Evolutionary conservation across 1,140 invertebrate genomes (phyloP).

Genomic region (Atta texana): DNA sequence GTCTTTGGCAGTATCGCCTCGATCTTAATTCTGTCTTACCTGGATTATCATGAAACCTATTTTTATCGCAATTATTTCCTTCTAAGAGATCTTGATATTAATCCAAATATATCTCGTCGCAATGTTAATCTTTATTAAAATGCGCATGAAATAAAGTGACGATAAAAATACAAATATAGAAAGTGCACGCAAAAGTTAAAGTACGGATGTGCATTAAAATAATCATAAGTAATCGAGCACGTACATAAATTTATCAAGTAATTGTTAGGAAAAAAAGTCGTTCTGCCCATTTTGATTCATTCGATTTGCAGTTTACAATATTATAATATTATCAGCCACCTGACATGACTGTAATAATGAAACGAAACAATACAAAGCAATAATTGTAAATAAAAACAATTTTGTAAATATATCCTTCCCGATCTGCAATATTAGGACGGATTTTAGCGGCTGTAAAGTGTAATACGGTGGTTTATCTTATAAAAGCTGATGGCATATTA

Average conservation of each 20-base stretch:
- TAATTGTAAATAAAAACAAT: neutral
- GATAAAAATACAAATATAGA: slow-evolving; percentile 10
- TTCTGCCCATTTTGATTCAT: neutral
- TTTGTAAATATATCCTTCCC: neutral
- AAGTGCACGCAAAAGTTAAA: neutral
- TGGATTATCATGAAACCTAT: slow-evolving; percentile 11
- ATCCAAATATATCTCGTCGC: neutral
- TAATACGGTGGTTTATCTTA: neutral
- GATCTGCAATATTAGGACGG: neutral
- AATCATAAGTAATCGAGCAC: slow-evolving; percentile 3
- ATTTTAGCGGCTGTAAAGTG: slow-evolving; percentile 40
- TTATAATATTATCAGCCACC: neutral
- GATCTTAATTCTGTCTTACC: slow-evolving; percentile 1
- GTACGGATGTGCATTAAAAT: neutral
- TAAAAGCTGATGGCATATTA: neutral
- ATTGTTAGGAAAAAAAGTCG: neutral
- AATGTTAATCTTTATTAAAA: slow-evolving; percentile 20
- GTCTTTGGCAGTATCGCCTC: neutral
- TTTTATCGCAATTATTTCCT: neutral
- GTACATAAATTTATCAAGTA: neutral
- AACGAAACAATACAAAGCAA: neutral
- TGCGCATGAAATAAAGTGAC: neutral
- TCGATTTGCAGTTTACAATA: neutral
- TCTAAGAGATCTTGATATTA: slow-evolving; percentile 12
- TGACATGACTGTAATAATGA: neutral